phyloP scores from a whole-genome alignment of 2,888 invertebrate genomes.

The Stictocephala bisonia region DNA sequence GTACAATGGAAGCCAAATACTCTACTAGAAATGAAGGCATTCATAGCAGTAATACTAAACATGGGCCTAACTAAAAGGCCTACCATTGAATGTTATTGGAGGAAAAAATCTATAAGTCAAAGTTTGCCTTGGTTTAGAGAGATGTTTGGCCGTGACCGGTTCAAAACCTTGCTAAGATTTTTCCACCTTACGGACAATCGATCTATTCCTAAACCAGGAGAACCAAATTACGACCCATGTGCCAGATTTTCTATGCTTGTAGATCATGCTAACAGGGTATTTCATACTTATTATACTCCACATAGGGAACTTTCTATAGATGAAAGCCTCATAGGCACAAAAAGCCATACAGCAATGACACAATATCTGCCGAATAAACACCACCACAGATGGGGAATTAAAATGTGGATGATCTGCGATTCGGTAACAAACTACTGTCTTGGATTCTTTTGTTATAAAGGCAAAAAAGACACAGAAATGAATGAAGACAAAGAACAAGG shows the following conservation, averaged over 20 bases:
- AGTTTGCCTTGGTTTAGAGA: neutral
- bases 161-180: conserved; percentile 7
- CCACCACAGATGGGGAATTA: conserved; percentile 32
- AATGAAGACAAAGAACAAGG: neutral
- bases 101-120: neutral
- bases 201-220: neutral
- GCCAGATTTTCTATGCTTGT: conserved; percentile 3
- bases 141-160: conserved; percentile 31
- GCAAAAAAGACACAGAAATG: neutral
- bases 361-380: conserved; percentile 30
- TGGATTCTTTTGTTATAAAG: conserved; percentile 33
- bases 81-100: conserved; percentile 21
- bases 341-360: conserved; percentile 10
- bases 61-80: conserved; percentile 27
- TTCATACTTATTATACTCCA: neutral
- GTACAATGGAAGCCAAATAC: conserved; percentile 16
- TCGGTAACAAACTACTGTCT: conserved; percentile 31
- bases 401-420: conserved; percentile 33
- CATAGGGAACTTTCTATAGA: conserved; percentile 21
- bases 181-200: conserved; percentile 8
- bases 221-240: conserved; percentile 30
- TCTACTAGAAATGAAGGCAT: conserved; percentile 7
- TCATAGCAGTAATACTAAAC: conserved; percentile 35
- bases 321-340: conserved; percentile 31
- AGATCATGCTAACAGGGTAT: conserved; percentile 1